These are phyloP conservation scores for Caenorhabditis drosophilae DNA, from an alignment of 2,888 invertebrate species.

Conservation along the genomic window DNA sequence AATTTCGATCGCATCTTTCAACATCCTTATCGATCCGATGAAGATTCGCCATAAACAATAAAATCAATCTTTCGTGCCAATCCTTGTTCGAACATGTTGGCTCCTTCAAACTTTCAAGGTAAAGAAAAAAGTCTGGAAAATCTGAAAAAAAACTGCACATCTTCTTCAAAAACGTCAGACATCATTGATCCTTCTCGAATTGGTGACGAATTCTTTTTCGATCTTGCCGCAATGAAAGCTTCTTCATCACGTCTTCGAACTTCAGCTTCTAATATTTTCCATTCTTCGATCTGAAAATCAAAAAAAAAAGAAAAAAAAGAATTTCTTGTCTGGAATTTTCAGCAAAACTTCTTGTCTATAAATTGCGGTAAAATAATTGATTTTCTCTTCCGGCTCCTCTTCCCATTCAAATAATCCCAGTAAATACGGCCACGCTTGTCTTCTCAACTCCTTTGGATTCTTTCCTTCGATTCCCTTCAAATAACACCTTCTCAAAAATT, in stretches of 20 bases:
- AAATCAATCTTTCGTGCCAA: constrained; percentile 44
- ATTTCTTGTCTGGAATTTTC: background rate
- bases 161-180: constrained; percentile 63
- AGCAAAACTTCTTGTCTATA: constrained; percentile 39
- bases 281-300: constrained; percentile 80
- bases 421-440: constrained; percentile 66
- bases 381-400: constrained; percentile 52
- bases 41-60: constrained; percentile 79
- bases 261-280: constrained; percentile 92
- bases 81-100: constrained; percentile 27
- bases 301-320: background rate
- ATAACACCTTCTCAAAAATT: constrained; percentile 84
- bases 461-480: constrained; percentile 81
- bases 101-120: constrained; percentile 8
- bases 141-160: background rate
- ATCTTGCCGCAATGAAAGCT: constrained; percentile 57
- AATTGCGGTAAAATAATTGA: constrained; percentile 41
- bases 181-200: constrained; percentile 54
- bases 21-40: constrained; percentile 96
- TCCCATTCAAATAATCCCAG: constrained; percentile 61
- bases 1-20: constrained; percentile 90
- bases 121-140: background rate
- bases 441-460: constrained; percentile 71
- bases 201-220: constrained; percentile 50
- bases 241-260: constrained; percentile 82